These are phyloP conservation scores for Cynopterus brachyotis DNA, from an alignment of 2,113 vertebrate genomes.

Conservation along the genomic window DNA sequence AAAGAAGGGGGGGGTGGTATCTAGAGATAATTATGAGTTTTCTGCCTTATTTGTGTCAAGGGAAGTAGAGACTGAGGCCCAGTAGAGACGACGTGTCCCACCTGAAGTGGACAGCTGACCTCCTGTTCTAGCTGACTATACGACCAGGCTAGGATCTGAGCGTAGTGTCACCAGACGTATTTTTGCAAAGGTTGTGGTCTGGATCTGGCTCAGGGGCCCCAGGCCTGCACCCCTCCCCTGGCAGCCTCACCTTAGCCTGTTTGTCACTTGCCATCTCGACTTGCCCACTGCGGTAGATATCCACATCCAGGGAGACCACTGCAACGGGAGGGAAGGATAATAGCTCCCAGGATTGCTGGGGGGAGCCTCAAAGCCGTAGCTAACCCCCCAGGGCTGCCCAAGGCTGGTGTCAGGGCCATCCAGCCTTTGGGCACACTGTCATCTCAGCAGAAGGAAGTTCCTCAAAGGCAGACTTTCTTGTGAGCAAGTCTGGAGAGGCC, in stretches of 20 bases:
- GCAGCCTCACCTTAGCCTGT: constrained; percentile 83
- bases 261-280: constrained; percentile 83
- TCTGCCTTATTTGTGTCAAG: rapidly evolving
- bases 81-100: rapidly evolving
- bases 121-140: rapidly evolving
- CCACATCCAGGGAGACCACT: constrained; percentile 91
- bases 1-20: not conserved
- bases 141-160: rapidly evolving
- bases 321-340: not conserved
- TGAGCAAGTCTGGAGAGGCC: not conserved
- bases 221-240: rapidly evolving
- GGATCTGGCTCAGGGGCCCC: not conserved
- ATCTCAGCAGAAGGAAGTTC: not conserved
- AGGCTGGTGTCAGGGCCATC: not conserved
- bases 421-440: rapidly evolving
- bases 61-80: not conserved
- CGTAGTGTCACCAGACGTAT: rapidly evolving
- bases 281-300: constrained; percentile 84
- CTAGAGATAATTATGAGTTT: rapidly evolving
- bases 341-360: not conserved
- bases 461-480: rapidly evolving
- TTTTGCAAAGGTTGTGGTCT: too few relatives aligned
- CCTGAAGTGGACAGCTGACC: rapidly evolving
- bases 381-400: rapidly evolving
- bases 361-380: rapidly evolving